Percentiles rank a stretch among this genome's conserved stretches.
These are phyloP conservation scores for Helicolenus hilgendorfi DNA, from an alignment of 2,797 vertebrate genomes.

Conservation along the genomic window DNA sequence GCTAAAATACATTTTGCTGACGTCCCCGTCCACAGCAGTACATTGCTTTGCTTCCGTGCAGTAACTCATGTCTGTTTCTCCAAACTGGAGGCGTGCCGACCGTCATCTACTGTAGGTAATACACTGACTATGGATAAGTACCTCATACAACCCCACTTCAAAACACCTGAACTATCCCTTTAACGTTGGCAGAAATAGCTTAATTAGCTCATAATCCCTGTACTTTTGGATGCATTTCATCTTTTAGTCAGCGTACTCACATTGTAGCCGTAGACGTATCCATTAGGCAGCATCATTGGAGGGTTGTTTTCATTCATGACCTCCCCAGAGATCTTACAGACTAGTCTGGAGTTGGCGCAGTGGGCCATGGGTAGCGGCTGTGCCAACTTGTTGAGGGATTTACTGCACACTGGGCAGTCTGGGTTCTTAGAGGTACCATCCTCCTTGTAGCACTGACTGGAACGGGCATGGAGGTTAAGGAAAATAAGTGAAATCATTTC, in stretches of 20 bases:
- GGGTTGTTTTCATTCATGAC: conserved; percentile 99
- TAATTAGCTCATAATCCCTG: not conserved
- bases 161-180: too few relatives aligned
- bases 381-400: conserved; percentile 98
- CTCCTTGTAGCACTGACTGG: conserved; percentile 99
- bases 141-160: too few relatives aligned
- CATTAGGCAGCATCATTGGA: conserved; percentile 99
- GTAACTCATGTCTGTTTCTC: too few relatives aligned
- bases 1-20: too few relatives aligned
- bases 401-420: conserved; percentile 99
- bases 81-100: too few relatives aligned
- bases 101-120: too few relatives aligned
- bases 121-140: rapidly evolving
- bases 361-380: conserved; percentile 99
- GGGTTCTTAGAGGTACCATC: conserved; percentile 98
- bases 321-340: conserved; percentile 99
- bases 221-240: not conserved
- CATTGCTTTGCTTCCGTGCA: too few relatives aligned
- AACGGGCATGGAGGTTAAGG: conserved; percentile 84
- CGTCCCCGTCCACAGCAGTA: too few relatives aligned
- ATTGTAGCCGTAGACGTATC: conserved; percentile 99
- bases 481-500: not conserved
- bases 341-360: conserved; percentile 98
- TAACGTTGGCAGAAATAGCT: not conserved
- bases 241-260: conserved; percentile 88